phyloP scores from a whole-genome alignment of 2,888 invertebrate species.

The Lamproptera curius region DNA sequence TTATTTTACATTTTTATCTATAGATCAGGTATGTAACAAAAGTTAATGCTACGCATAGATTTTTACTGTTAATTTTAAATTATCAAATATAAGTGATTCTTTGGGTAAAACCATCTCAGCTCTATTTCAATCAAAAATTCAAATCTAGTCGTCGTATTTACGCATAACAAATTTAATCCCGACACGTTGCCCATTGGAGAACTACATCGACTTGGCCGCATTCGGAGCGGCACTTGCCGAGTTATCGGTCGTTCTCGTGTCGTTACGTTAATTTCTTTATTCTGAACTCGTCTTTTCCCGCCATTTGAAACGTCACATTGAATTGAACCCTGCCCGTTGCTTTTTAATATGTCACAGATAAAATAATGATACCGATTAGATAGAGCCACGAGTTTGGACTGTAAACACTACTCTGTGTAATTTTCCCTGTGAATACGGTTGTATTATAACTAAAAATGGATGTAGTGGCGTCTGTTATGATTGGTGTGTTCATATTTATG shows the following conservation, averaged over 20 bases:
- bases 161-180: neutral
- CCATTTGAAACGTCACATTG: neutral
- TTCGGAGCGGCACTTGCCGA: conserved; percentile 2
- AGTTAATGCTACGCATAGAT: too few species aligned
- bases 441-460: conserved; percentile 41
- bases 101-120: too few species aligned
- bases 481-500: conserved; percentile 48
- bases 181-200: conserved; percentile 10
- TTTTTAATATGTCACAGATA: conserved; percentile 10
- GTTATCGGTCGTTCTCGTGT: conserved; percentile 5
- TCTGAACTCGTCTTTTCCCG: neutral
- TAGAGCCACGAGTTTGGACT: neutral
- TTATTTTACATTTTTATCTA: too few species aligned
- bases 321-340: neutral
- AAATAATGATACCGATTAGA: conserved; percentile 10
- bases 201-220: neutral
- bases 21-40: too few species aligned
- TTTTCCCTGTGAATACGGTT: neutral
- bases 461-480: conserved; percentile 37
- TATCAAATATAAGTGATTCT: too few species aligned
- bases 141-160: too few species aligned
- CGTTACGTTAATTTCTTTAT: neutral
- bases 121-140: too few species aligned
- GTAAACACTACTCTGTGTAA: neutral
- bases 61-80: too few species aligned